A percentile compares a stretch with the other conserved stretches of the same genome.
phyloP scores from a whole-genome alignment of 2,888 invertebrate genomes.

The Melinopterus prodromus region DNA sequence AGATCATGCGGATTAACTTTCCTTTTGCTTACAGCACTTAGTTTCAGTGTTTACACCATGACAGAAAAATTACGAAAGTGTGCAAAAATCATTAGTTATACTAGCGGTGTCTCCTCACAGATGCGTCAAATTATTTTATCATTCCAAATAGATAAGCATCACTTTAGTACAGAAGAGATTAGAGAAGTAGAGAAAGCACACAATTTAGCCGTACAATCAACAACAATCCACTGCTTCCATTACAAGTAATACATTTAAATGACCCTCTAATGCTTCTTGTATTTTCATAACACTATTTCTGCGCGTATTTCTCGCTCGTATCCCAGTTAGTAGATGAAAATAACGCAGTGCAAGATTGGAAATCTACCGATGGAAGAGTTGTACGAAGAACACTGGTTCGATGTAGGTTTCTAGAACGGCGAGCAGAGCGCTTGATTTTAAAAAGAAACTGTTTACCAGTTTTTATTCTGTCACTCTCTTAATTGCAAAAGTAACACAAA shows the following conservation, averaged over 20 bases:
- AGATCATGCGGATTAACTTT: neutral
- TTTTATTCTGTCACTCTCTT: constrained; percentile 38
- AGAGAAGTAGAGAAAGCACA: neutral
- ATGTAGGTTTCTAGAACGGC: constrained; percentile 45
- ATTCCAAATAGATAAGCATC: neutral
- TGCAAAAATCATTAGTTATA: neutral
- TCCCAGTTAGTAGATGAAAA: neutral
- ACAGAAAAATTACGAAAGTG: neutral
- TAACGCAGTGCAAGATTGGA: constrained; percentile 25
- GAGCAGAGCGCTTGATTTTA: constrained; percentile 39
- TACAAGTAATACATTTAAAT: neutral
- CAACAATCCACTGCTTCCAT: neutral
- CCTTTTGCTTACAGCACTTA: neutral
- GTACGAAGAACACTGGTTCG: constrained; percentile 24
- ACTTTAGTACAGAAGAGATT: neutral
- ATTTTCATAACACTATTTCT: neutral
- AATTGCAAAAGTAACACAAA: constrained; percentile 29
- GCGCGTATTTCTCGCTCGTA: no score
- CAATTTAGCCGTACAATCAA: neutral
- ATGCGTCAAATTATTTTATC: neutral
- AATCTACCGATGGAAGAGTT: constrained; percentile 27
- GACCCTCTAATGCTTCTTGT: neutral
- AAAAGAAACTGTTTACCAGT: constrained; percentile 42
- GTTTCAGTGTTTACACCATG: neutral
- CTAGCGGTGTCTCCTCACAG: neutral